A percentile compares a stretch with the other conserved stretches of the same genome.
These are phyloP conservation scores for Drosophila kanapiae DNA, from an alignment of 1,140 invertebrate species.

Conservation along the genomic window DNA sequence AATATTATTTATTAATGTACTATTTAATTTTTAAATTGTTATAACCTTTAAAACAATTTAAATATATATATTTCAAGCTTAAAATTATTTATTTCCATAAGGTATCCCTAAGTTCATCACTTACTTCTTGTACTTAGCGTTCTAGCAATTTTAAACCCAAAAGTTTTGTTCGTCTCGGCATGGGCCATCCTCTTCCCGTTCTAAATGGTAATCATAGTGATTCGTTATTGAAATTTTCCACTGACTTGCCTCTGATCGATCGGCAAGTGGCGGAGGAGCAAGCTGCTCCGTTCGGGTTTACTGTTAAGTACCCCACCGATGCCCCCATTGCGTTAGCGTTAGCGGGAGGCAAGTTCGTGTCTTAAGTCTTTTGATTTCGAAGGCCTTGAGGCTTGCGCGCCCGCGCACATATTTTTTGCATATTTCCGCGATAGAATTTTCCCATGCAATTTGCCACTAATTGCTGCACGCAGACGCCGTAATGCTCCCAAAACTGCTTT, in stretches of 20 bases:
- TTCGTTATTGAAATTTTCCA: slow-evolving; percentile 78
- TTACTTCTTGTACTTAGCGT: neutral
- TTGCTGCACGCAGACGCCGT: slow-evolving; percentile 71
- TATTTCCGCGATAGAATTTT: slow-evolving; percentile 76
- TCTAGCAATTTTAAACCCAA: slow-evolving; percentile 19
- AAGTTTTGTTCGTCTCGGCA: slow-evolving; percentile 10
- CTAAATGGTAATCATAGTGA: slow-evolving; percentile 81
- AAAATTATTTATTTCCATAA: neutral
- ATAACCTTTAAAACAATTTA: too few relatives aligned
- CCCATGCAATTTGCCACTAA: slow-evolving; percentile 81
- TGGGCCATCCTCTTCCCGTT: slow-evolving; percentile 25
- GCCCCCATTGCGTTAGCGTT: slow-evolving; percentile 48
- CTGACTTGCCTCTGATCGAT: slow-evolving; percentile 29
- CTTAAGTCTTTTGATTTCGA: slow-evolving; percentile 67
- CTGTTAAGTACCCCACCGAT: slow-evolving; percentile 60
- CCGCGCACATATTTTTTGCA: slow-evolving; percentile 61
- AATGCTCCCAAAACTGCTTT: slow-evolving; percentile 56
- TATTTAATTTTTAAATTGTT: too few relatives aligned
- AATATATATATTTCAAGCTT: neutral
- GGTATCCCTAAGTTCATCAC: neutral
- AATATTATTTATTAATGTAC: too few relatives aligned
- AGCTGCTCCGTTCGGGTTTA: slow-evolving; percentile 39
- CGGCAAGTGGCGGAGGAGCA: slow-evolving; percentile 41
- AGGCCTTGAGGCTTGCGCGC: slow-evolving; percentile 51
- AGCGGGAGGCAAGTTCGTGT: slow-evolving; percentile 64